Evolutionary conservation across 1,140 invertebrate genomes (phyloP).

Genomic region (Pogonognathellus flavescens): DNA sequence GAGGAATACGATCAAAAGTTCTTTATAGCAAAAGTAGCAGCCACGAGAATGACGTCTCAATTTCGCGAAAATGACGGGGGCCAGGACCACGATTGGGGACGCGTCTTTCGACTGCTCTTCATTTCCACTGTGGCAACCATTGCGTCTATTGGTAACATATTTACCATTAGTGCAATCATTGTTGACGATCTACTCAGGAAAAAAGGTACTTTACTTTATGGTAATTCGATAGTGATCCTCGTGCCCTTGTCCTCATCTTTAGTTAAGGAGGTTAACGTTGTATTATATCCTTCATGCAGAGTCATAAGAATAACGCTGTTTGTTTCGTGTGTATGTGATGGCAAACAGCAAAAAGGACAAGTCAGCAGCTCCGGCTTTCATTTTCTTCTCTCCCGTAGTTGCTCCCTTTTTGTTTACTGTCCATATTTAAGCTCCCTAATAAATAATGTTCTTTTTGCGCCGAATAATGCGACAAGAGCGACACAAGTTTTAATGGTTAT

Average conservation of each 20-base stretch:
- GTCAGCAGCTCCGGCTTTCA: background rate
- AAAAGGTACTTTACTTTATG: slow-evolving; percentile 73
- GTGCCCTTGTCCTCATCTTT: background rate
- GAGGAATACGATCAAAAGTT: background rate
- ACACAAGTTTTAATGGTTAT: too few species aligned
- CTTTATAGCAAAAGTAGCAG: background rate
- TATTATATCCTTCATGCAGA: background rate
- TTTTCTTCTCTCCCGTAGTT: background rate
- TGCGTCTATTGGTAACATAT: slow-evolving; percentile 81
- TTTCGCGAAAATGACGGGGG: slow-evolving; percentile 13
- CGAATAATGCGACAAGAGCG: too few species aligned
- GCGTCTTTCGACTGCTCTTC: slow-evolving; percentile 78
- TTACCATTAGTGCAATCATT: slow-evolving; percentile 83
- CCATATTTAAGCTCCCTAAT: background rate
- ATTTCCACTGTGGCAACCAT: slow-evolving; percentile 77
- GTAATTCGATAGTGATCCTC: slow-evolving; percentile 24
- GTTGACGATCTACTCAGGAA: slow-evolving; percentile 80
- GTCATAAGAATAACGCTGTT: background rate
- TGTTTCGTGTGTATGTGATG: slow-evolving; percentile 1
- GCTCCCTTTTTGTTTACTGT: background rate
- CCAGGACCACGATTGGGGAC: slow-evolving; percentile 75
- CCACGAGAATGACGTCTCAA: slow-evolving; percentile 14
- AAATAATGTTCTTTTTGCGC: too few species aligned
- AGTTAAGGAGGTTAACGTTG: slow-evolving; percentile 15
- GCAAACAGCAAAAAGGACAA: background rate